Conservation (phyloP, 2,113 vertebrate genomes). For the Pteropus alecto region DNA sequence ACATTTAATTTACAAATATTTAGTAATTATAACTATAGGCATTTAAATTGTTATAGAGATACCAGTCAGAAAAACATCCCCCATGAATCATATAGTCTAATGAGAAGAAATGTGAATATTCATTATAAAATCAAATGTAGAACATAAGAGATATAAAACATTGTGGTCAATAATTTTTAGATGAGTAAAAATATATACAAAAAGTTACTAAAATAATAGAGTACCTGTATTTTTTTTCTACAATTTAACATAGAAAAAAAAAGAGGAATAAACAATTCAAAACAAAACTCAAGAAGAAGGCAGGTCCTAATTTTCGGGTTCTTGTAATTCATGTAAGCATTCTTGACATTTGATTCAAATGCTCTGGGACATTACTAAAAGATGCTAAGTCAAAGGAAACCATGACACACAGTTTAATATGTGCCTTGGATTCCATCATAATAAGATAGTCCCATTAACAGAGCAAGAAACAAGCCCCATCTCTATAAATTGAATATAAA, state of each 20-base stretch:
- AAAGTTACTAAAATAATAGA: background rate
- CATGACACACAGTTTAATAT: background rate
- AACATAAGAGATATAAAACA: background rate
- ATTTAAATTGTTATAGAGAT: background rate
- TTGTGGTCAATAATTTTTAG: background rate
- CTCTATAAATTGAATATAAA: background rate
- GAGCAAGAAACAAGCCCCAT: background rate
- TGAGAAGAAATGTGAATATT: background rate
- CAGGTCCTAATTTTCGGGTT: background rate
- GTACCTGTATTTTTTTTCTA: background rate
- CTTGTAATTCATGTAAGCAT: background rate
- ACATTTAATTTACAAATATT: background rate
- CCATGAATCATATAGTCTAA: background rate
- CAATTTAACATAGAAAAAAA: background rate
- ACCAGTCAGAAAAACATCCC: background rate
- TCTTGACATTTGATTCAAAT: background rate
- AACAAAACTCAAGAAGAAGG: background rate
- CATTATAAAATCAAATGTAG: background rate
- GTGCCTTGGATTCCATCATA: background rate
- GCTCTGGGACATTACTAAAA: background rate
- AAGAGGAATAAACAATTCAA: background rate
- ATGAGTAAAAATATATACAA: background rate
- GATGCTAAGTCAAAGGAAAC: background rate
- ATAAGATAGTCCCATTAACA: background rate
- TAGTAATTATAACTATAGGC: background rate